Percentiles rank a stretch among this genome's conserved stretches.
phyloP scores from a whole-genome alignment of 2,113 vertebrate genomes.

The Montifringilla adamsi region DNA sequence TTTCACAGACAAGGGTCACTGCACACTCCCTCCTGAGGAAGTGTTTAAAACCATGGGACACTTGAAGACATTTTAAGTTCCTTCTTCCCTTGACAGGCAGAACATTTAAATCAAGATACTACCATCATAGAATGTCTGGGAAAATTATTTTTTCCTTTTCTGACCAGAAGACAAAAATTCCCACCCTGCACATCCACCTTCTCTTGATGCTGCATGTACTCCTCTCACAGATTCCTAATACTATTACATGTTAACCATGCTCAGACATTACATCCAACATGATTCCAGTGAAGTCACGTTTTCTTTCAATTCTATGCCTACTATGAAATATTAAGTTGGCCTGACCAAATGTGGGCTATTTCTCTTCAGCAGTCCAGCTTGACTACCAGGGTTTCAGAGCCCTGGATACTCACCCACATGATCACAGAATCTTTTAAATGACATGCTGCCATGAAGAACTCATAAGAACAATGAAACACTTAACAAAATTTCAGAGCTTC shows the following conservation, averaged over 20 bases:
- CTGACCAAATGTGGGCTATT: background rate
- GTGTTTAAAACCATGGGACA: background rate
- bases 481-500: background rate
- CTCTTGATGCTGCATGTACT: background rate
- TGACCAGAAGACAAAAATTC: background rate
- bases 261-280: background rate
- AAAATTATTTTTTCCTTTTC: background rate
- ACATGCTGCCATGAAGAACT: background rate
- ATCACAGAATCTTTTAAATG: background rate
- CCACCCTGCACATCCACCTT: background rate
- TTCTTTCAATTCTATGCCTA: background rate
- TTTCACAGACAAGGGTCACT: constrained; percentile 8
- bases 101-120: background rate
- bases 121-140: background rate
- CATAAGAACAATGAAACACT: background rate
- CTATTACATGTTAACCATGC: background rate
- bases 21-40: constrained; percentile 53
- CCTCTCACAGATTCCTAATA: background rate
- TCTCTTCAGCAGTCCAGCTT: background rate
- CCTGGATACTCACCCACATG: background rate
- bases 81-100: background rate
- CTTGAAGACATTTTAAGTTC: constrained; percentile 22
- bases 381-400: background rate
- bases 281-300: background rate
- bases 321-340: background rate